Evolutionary conservation across 1,140 invertebrate species (phyloP).

Genomic region (Campoletis sonorensis): DNA sequence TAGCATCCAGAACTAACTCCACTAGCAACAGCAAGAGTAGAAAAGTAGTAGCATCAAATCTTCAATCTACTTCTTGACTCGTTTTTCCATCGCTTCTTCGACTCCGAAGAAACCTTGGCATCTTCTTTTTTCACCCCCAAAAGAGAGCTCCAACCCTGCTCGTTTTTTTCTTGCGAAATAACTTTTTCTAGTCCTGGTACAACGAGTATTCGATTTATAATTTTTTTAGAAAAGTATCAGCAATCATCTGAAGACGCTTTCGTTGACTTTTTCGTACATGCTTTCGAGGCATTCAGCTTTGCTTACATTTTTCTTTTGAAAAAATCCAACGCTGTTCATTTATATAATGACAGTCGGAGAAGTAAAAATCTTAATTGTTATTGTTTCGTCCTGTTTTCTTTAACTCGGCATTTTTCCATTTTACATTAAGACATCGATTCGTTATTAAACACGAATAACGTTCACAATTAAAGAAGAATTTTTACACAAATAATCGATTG

Average conservation of each 20-base stretch:
- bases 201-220: background rate
- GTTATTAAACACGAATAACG: too few species aligned
- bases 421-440: too few species aligned
- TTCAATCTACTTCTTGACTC: slow-evolving; percentile 18
- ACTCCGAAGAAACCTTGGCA: slow-evolving; percentile 50
- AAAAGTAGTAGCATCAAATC: slow-evolving; percentile 38
- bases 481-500: background rate
- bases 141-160: slow-evolving; percentile 60
- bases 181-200: background rate
- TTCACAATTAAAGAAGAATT: background rate
- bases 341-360: too few species aligned
- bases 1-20: slow-evolving; percentile 14
- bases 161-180: slow-evolving; percentile 10
- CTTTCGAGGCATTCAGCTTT: too few species aligned
- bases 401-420: too few species aligned
- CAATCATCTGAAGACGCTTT: background rate
- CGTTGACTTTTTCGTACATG: too few species aligned
- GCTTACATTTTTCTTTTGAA: too few species aligned
- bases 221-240: background rate
- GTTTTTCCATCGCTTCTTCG: background rate
- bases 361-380: too few species aligned
- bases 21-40: slow-evolving; percentile 31
- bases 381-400: too few species aligned
- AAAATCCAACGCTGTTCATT: too few species aligned
- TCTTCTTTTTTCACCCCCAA: slow-evolving; percentile 43